A percentile compares a stretch with the other conserved stretches of the same genome.
phyloP scores from a whole-genome alignment of 2,797 vertebrate species.

The Heteromormyrus szaboi region DNA sequence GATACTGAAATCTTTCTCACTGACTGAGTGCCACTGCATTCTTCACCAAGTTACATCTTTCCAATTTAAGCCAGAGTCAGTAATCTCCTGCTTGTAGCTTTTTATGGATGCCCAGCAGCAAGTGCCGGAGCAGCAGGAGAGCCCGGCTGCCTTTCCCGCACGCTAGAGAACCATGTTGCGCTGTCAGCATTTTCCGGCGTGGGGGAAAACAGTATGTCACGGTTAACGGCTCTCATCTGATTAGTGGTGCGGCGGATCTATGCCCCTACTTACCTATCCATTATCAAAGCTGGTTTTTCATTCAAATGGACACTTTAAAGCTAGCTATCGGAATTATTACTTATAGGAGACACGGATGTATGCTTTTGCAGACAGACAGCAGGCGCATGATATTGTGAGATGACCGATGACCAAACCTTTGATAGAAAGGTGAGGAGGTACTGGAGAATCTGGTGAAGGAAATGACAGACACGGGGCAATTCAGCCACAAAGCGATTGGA shows the following conservation, averaged over 20 bases:
- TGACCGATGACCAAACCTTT: constrained; percentile 43
- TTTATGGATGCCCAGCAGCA: background rate
- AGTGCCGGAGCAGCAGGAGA: background rate
- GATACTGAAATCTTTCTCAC: background rate
- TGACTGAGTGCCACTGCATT: background rate
- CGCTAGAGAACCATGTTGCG: background rate
- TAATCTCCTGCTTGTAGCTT: background rate
- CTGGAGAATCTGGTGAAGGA: constrained; percentile 29
- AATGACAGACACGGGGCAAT: constrained; percentile 29
- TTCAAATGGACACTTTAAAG: background rate
- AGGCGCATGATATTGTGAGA: constrained; percentile 19
- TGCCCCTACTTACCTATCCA: background rate
- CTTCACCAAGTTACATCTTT: background rate
- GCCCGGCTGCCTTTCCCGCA: background rate
- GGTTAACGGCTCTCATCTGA: background rate
- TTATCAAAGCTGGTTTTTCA: background rate
- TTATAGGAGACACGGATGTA: background rate
- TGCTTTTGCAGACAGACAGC: background rate
- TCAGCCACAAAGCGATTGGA: constrained; percentile 12
- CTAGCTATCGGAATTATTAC: background rate
- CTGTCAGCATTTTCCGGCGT: background rate
- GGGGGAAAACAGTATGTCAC: background rate
- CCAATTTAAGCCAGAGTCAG: background rate
- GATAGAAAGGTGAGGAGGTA: constrained; percentile 28
- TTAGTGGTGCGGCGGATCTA: background rate